Evolutionary conservation across 2,113 vertebrate species (phyloP).

Genomic region (Condylura cristata): DNA sequence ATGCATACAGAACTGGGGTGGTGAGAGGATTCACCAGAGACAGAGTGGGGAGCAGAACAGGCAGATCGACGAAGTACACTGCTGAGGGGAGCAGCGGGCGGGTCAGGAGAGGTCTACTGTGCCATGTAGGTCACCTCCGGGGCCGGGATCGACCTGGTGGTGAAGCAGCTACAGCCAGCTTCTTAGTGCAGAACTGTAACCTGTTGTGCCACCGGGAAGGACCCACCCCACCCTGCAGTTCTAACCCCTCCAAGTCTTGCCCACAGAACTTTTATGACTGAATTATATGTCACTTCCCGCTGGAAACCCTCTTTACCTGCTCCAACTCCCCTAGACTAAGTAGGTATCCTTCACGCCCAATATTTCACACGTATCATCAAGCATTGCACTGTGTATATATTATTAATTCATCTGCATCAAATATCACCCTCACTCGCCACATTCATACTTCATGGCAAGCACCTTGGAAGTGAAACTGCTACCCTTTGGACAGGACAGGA

Average conservation of each 20-base stretch:
- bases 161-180: too few relatives aligned
- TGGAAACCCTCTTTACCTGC: background rate
- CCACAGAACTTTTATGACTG: background rate
- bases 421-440: background rate
- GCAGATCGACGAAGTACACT: too few relatives aligned
- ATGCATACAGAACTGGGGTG: too few relatives aligned
- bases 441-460: background rate
- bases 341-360: background rate
- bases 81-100: too few relatives aligned
- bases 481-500: conserved; percentile 19
- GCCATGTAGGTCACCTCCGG: too few relatives aligned
- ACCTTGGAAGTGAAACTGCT: background rate
- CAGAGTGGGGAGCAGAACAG: too few relatives aligned
- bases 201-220: too few relatives aligned
- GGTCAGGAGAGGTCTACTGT: too few relatives aligned
- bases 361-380: background rate
- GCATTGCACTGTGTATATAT: background rate
- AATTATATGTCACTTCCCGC: background rate
- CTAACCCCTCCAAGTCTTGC: background rate
- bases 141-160: too few relatives aligned
- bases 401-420: background rate
- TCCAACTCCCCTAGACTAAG: background rate
- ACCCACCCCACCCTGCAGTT: background rate
- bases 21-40: too few relatives aligned
- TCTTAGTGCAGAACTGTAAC: too few relatives aligned